phyloP scores from a whole-genome alignment of 2,888 invertebrate genomes.

The Blastobasis adustella region DNA sequence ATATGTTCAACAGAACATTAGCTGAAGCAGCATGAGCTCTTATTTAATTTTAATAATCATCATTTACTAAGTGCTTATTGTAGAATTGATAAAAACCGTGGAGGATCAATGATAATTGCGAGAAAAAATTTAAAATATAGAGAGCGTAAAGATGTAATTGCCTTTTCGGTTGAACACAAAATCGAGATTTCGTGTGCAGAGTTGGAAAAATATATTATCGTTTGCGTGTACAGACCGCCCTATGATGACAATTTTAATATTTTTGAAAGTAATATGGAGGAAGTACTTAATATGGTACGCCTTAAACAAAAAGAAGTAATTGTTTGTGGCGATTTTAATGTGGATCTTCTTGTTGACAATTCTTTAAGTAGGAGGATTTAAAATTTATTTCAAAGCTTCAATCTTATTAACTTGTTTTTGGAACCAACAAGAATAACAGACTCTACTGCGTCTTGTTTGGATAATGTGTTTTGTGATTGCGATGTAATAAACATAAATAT shows the following conservation, averaged over 20 bases:
- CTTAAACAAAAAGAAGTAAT: background rate
- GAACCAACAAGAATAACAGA: no score
- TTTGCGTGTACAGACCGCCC: background rate
- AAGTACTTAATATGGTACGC: background rate
- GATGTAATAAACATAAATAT: no score
- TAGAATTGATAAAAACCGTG: background rate
- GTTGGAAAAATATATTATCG: background rate
- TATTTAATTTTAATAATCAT: background rate
- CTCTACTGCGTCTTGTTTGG: no score
- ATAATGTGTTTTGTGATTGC: no score
- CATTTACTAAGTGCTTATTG: background rate
- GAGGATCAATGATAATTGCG: background rate
- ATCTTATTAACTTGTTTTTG: no score
- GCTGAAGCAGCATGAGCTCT: no score
- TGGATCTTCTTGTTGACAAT: background rate
- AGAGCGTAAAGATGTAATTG: background rate
- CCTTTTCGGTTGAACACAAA: background rate
- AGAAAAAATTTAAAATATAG: background rate
- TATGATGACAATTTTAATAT: background rate
- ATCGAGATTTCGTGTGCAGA: background rate
- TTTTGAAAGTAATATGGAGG: background rate
- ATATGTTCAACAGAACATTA: no score
- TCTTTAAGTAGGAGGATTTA: no score
- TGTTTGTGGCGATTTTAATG: background rate
- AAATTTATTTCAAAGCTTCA: no score